A percentile compares a stretch with the other conserved stretches of the same genome.
Evolutionary conservation across 2,113 vertebrate species (phyloP).

Genomic region (Centrocercus urophasianus): DNA sequence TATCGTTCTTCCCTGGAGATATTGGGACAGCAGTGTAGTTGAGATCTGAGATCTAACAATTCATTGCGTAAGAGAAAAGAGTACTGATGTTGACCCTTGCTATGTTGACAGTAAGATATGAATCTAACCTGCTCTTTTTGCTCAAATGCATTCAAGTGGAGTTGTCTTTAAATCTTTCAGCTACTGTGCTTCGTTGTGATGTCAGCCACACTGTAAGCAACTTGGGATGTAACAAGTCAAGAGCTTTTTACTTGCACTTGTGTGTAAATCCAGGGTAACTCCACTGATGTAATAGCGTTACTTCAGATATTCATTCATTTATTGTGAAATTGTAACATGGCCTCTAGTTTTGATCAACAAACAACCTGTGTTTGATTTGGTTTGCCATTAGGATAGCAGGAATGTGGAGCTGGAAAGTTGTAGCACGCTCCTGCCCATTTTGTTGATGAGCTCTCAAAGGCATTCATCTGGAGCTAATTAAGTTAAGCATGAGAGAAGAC

Average conservation of each 20-base stretch:
- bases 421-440: neutral
- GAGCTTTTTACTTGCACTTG: neutral
- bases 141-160: neutral
- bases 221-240: neutral
- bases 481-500: neutral
- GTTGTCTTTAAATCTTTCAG: slow-evolving; percentile 3
- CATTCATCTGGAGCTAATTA: slow-evolving; percentile 23
- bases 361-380: neutral
- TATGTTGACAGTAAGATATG: neutral
- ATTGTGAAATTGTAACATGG: neutral
- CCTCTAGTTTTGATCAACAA: neutral
- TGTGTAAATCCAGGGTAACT: neutral
- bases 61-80: slow-evolving; percentile 47
- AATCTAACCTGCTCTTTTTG: slow-evolving; percentile 17
- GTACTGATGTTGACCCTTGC: neutral
- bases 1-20: slow-evolving; percentile 59
- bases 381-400: neutral
- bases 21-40: slow-evolving; percentile 12
- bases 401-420: neutral
- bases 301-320: neutral
- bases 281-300: neutral
- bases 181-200: neutral
- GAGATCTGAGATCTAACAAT: slow-evolving; percentile 50
- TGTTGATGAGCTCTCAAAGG: slow-evolving; percentile 1
- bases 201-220: neutral